Evolutionary conservation across 2,888 invertebrate genomes (phyloP).

Genomic region (Ichneumoninae sp.): DNA sequence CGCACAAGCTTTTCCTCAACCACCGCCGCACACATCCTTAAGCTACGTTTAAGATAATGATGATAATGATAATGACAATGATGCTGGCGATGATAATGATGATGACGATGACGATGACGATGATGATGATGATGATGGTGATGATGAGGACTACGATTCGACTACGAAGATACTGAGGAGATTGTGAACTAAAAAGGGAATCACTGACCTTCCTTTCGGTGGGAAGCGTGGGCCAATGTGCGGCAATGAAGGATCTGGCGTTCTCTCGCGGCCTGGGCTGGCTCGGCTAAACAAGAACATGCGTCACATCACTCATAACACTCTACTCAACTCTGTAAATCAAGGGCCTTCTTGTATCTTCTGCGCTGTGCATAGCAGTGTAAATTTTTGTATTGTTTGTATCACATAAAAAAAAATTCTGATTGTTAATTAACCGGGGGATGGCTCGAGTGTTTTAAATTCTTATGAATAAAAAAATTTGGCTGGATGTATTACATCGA

Average conservation of each 20-base stretch:
- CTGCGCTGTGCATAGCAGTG: constrained; percentile 45
- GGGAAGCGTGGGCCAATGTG: constrained; percentile 96
- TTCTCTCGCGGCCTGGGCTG: constrained; percentile 93
- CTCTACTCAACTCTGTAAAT: constrained; percentile 75
- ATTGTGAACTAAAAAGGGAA: constrained; percentile 65
- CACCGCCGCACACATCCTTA: constrained; percentile 41
- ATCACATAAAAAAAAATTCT: constrained; percentile 14
- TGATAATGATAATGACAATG: constrained; percentile 35
- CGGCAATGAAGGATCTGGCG: constrained; percentile 92
- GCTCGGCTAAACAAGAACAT: constrained; percentile 90
- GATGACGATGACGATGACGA: constrained; percentile 37
- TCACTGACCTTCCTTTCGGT: constrained; percentile 91
- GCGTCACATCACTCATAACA: constrained; percentile 83
- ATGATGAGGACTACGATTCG: constrained; percentile 36
- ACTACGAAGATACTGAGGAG: constrained; percentile 30
- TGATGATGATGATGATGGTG: constrained; percentile 30
- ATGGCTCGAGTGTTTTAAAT: not conserved
- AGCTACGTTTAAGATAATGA: constrained; percentile 46
- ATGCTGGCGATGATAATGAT: constrained; percentile 41
- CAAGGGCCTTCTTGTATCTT: constrained; percentile 49
- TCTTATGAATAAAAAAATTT: constrained; percentile 13
- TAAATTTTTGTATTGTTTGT: constrained; percentile 44
- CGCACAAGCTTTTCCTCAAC: constrained; percentile 62
- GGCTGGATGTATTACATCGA: not conserved
- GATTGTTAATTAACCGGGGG: constrained; percentile 16